Evolutionary conservation across 1,140 invertebrate species (phyloP).

Genomic region (Hycleus cichorii): DNA sequence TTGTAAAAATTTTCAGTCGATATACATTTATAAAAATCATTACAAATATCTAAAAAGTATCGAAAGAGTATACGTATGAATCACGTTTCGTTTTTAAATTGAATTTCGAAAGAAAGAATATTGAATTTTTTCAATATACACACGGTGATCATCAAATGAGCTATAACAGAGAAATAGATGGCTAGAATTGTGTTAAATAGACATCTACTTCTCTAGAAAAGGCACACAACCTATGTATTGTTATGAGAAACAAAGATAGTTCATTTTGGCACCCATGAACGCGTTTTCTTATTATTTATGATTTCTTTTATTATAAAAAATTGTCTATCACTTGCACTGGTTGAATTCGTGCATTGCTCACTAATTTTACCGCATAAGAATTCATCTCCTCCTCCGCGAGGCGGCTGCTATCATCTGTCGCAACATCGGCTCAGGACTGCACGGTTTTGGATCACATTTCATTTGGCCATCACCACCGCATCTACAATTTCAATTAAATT

Average conservation of each 20-base stretch:
- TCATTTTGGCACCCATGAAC: constrained; percentile 43
- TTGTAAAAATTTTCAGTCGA: constrained; percentile 5
- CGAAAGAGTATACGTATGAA: constrained; percentile 23
- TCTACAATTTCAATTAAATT: constrained; percentile 48
- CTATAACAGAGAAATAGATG: not conserved
- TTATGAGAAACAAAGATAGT: constrained; percentile 21
- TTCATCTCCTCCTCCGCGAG: constrained; percentile 66
- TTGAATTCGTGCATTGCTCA: constrained; percentile 32
- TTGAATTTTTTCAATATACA: not conserved
- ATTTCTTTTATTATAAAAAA: constrained; percentile 31
- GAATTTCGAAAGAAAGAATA: not conserved
- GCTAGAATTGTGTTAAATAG: not conserved
- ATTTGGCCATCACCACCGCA: constrained; percentile 84
- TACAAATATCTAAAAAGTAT: constrained; percentile 13
- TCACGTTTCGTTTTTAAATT: constrained; percentile 17
- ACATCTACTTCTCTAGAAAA: constrained; percentile 20
- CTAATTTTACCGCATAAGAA: constrained; percentile 29
- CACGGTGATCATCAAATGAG: not conserved
- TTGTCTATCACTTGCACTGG: constrained; percentile 26
- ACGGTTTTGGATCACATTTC: constrained; percentile 85
- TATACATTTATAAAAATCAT: not conserved
- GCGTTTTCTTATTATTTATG: constrained; percentile 25
- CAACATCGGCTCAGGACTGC: constrained; percentile 79
- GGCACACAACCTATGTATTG: constrained; percentile 36
- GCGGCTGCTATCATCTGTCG: constrained; percentile 78